Percentiles rank a stretch among this genome's conserved stretches.
These are phyloP conservation scores for Romanogobio albipinnatus DNA, from an alignment of 2,113 vertebrate genomes.

Conservation along the genomic window DNA sequence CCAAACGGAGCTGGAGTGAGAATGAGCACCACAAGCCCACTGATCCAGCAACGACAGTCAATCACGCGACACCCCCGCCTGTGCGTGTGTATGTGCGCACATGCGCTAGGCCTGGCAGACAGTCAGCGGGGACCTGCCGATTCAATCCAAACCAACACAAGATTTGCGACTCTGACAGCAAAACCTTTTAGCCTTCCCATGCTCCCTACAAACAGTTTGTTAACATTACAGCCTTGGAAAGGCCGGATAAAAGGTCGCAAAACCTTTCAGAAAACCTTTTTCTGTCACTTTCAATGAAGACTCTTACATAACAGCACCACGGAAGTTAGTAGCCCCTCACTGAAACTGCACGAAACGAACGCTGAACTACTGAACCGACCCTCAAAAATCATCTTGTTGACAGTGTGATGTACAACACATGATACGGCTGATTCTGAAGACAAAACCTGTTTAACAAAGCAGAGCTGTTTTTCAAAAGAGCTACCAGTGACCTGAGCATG, in stretches of 20 bases:
- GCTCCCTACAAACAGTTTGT: conserved; percentile 12
- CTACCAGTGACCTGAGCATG: conserved; percentile 1
- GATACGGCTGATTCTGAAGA: conserved; percentile 1
- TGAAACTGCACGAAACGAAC: background rate
- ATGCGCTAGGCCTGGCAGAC: background rate
- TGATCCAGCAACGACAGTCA: background rate
- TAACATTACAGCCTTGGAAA: background rate
- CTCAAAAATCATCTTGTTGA: background rate
- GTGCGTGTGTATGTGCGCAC: background rate
- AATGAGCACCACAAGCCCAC: conserved; percentile 8
- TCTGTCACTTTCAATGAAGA: conserved; percentile 28
- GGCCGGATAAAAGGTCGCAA: conserved; percentile 18
- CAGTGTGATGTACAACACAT: background rate
- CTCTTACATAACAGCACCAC: background rate
- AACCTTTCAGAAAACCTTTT: conserved; percentile 23
- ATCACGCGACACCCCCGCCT: background rate
- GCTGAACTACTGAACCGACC: background rate
- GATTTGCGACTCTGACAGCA: background rate
- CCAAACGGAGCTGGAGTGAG: background rate
- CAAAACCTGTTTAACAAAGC: conserved; percentile 16
- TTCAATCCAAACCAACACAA: background rate
- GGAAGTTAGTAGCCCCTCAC: background rate
- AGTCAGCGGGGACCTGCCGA: background rate
- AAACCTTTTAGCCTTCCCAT: conserved; percentile 24
- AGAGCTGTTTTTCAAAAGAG: conserved; percentile 11